phyloP scores from a whole-genome alignment of 2,113 vertebrate genomes.

The Oryzias woworae region DNA sequence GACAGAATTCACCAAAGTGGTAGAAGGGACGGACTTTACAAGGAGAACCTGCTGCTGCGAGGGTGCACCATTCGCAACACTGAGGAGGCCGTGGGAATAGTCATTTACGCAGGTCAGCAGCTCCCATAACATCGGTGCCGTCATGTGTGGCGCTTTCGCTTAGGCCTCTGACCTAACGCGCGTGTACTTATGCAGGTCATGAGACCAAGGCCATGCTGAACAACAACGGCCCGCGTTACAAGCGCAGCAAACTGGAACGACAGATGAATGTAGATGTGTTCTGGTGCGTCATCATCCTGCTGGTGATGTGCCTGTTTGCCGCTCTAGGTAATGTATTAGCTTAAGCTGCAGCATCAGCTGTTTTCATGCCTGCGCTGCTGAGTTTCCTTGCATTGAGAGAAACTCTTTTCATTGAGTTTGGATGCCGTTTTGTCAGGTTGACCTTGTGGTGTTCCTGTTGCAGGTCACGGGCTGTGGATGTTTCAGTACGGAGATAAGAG shows the following conservation, averaged over 20 bases:
- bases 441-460: slow-evolving; percentile 51
- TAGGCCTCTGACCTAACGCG: slow-evolving; percentile 15
- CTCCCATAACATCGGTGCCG: background rate
- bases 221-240: slow-evolving; percentile 96
- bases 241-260: slow-evolving; percentile 94
- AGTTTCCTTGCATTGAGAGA: background rate
- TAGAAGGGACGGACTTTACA: slow-evolving; percentile 86
- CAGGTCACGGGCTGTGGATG: slow-evolving; percentile 94
- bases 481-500: slow-evolving; percentile 87
- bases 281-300: slow-evolving; percentile 96
- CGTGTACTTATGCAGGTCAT: slow-evolving; percentile 81
- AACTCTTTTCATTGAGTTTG: background rate
- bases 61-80: slow-evolving; percentile 97
- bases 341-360: background rate
- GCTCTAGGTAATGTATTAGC: slow-evolving; percentile 85
- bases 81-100: slow-evolving; percentile 92
- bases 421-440: slow-evolving; percentile 28
- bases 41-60: slow-evolving; percentile 92
- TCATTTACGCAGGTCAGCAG: slow-evolving; percentile 91
- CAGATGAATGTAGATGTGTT: slow-evolving; percentile 96
- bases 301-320: slow-evolving; percentile 91
- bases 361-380: background rate
- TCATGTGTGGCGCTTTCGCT: too few relatives aligned
- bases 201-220: slow-evolving; percentile 98
- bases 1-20: slow-evolving; percentile 85